phyloP scores from a whole-genome alignment of 2,888 invertebrate genomes.

The Andrena dorsata region DNA sequence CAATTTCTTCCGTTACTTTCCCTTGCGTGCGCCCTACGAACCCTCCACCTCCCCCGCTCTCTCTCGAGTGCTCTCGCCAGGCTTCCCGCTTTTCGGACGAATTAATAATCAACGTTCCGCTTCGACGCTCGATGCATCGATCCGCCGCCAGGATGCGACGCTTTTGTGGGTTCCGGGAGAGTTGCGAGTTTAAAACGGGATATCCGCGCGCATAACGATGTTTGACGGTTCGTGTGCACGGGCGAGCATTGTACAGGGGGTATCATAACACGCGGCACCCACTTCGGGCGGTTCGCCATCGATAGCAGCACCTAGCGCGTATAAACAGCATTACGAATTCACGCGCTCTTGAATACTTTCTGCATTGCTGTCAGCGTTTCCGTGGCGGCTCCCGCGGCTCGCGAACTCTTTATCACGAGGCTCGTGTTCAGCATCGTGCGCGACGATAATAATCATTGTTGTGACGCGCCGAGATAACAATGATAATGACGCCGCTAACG shows the following conservation, averaged over 20 bases:
- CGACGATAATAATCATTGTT: neutral
- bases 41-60: neutral
- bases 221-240: neutral
- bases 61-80: neutral
- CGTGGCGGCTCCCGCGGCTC: too few species aligned
- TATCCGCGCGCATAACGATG: neutral
- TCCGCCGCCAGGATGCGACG: neutral
- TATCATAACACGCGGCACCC: too few species aligned
- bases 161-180: neutral
- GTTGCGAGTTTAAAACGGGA: conserved; percentile 7
- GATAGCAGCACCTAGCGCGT: too few species aligned
- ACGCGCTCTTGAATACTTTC: neutral
- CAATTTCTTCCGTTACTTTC: neutral
- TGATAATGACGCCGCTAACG: neutral
- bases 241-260: neutral
- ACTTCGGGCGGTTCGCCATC: neutral
- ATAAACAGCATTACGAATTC: neutral
- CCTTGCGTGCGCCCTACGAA: neutral
- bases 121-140: neutral
- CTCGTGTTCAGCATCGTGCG: neutral
- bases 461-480: neutral
- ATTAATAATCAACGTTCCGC: conserved; percentile 8
- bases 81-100: neutral
- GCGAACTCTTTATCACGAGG: neutral
- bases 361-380: neutral